Conservation (phyloP, 2,113 vertebrate genomes). For the Okapia johnstoni region DNA sequence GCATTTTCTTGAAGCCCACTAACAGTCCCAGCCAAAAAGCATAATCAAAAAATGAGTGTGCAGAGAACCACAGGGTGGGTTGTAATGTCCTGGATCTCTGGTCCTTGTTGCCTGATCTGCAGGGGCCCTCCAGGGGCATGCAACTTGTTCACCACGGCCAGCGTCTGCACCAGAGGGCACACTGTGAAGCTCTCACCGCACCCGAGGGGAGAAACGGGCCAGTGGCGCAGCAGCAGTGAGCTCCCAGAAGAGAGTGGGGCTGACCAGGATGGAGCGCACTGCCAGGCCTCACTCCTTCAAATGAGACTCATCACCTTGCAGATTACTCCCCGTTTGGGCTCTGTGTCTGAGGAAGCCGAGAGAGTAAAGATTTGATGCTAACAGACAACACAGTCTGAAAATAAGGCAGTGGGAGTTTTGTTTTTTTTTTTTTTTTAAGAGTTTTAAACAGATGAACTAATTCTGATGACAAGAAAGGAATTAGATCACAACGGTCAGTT, state of each 20-base stretch:
- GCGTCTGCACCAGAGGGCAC: not conserved
- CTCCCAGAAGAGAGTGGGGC: fast-evolving
- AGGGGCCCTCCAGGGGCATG: not conserved
- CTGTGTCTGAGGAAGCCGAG: not conserved
- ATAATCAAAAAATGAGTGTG: not conserved
- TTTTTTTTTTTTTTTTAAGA: not conserved
- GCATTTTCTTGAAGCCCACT: not conserved
- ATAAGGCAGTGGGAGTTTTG: not conserved
- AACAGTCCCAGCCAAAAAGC: not conserved
- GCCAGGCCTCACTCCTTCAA: not conserved
- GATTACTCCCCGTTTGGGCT: not conserved
- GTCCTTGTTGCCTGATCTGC: not conserved
- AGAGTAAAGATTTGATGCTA: not conserved
- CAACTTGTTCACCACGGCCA: not conserved
- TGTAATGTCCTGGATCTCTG: not conserved
- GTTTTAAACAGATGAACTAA: slow-evolving; percentile 45
- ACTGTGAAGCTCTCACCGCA: fast-evolving
- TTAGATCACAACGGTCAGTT: slow-evolving; percentile 39
- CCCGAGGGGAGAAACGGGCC: not conserved
- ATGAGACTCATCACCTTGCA: not conserved
- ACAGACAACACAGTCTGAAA: not conserved
- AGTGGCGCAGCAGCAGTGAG: fast-evolving
- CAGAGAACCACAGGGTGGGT: not conserved
- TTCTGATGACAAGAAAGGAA: slow-evolving; percentile 41
- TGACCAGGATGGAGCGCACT: fast-evolving